A percentile compares a stretch with the other conserved stretches of the same genome.
phyloP scores from a whole-genome alignment of 2,888 invertebrate genomes.

The Trissolcus japonicus region DNA sequence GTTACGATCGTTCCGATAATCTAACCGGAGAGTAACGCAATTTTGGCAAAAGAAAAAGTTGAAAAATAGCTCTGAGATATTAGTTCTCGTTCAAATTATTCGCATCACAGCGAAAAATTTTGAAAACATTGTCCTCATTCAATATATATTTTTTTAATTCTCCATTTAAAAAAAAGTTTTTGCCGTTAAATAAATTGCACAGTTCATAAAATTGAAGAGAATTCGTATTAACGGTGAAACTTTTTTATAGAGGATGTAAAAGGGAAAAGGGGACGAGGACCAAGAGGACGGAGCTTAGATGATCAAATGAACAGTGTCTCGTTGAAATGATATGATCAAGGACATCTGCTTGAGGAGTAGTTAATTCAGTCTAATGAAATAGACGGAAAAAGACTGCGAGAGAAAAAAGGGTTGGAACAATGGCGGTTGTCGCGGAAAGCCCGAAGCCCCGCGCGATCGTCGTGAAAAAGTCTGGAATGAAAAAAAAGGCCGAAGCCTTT shows the following conservation, averaged over 20 bases:
- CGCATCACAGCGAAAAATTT: no score
- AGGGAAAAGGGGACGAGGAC: no score
- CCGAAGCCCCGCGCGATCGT: slow-evolving; percentile 49
- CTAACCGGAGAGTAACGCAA: slow-evolving; percentile 41
- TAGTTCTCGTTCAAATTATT: background rate
- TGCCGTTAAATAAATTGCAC: no score
- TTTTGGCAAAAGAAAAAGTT: slow-evolving; percentile 11
- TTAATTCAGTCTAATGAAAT: slow-evolving; percentile 55
- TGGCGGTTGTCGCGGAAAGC: slow-evolving; percentile 44
- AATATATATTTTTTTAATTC: no score
- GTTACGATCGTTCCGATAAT: slow-evolving; percentile 53
- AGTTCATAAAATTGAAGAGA: no score
- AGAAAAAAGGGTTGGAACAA: slow-evolving; percentile 31
- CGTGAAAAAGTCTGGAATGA: slow-evolving; percentile 43
- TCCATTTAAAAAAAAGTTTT: no score
- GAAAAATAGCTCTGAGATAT: slow-evolving; percentile 5
- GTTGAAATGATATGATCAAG: slow-evolving; percentile 29
- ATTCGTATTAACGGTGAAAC: background rate
- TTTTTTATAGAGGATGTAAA: background rate
- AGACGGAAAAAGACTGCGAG: slow-evolving; percentile 20
- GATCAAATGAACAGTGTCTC: slow-evolving; percentile 2
- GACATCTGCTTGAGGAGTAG: slow-evolving; percentile 45
- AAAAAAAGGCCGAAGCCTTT: slow-evolving; percentile 50
- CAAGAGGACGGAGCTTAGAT: slow-evolving; percentile 4
- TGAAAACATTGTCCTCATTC: no score